Conservation (phyloP, 2,888 invertebrate genomes). For the Cataglyphis albicans region DNA sequence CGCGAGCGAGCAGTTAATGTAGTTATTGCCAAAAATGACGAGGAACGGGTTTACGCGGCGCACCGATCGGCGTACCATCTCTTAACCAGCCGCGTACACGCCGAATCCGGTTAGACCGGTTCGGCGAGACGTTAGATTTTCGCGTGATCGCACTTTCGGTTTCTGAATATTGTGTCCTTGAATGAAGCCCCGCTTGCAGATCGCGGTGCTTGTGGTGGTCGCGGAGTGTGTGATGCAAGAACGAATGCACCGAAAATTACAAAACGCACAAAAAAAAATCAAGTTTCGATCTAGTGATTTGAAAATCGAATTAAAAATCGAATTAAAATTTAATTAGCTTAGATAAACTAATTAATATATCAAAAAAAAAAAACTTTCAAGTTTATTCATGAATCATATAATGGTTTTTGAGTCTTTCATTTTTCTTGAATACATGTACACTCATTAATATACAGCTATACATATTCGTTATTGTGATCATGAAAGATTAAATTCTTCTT, state of each 20-base stretch:
- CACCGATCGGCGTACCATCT: conserved; percentile 79
- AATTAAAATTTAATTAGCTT: too few species aligned
- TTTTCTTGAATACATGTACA: background rate
- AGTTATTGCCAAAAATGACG: conserved; percentile 81
- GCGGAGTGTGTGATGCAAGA: conserved; percentile 70
- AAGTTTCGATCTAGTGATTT: conserved; percentile 3
- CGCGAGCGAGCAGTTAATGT: conserved; percentile 66
- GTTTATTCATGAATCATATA: background rate
- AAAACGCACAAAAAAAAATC: conserved; percentile 15
- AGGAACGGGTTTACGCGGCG: conserved; percentile 81
- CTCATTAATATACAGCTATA: background rate
- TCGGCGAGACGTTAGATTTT: conserved; percentile 86
- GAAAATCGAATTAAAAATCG: background rate
- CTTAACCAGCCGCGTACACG: conserved; percentile 77
- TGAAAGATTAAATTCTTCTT: background rate
- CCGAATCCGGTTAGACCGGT: conserved; percentile 86
- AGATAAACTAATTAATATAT: background rate
- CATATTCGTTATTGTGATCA: background rate
- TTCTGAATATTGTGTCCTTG: conserved; percentile 85
- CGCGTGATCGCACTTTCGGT: conserved; percentile 86
- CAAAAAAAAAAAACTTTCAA: background rate
- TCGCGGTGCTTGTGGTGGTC: conserved; percentile 64
- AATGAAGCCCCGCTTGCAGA: conserved; percentile 76
- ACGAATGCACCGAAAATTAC: conserved; percentile 73
- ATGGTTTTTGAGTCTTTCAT: background rate